These are phyloP conservation scores for Ictidomys tridecemlineatus DNA, from an alignment of 2,113 vertebrate genomes.

Conservation along the genomic window DNA sequence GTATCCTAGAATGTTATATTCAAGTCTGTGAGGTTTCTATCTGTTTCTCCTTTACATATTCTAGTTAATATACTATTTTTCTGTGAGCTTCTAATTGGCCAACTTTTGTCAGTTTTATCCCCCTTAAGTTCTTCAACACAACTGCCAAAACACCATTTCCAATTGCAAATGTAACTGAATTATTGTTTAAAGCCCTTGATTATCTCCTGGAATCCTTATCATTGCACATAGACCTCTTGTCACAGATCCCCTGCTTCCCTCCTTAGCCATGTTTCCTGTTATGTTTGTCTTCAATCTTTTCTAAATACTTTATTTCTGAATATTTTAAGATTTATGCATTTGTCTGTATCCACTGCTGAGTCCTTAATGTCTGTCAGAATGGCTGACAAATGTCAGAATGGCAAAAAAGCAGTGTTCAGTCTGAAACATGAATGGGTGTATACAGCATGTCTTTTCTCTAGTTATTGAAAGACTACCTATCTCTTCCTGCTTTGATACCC, in stretches of 20 bases:
- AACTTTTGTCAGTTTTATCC: neutral
- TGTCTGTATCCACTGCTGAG: neutral
- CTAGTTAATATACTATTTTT: neutral
- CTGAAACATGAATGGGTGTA: neutral
- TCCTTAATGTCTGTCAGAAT: neutral
- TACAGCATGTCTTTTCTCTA: neutral
- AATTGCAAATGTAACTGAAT: neutral
- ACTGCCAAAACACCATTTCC: neutral
- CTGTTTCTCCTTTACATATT: neutral
- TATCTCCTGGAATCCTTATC: neutral
- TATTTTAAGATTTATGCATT: neutral
- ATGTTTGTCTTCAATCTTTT: neutral
- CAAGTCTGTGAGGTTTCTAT: neutral
- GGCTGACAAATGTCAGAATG: neutral
- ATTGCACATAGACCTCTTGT: neutral
- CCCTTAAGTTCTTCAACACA: neutral
- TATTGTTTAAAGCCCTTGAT: neutral
- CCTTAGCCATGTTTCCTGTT: neutral
- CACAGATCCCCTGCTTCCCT: neutral
- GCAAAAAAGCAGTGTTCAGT: neutral
- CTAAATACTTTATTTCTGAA: neutral
- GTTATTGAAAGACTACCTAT: neutral
- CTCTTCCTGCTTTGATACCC: neutral
- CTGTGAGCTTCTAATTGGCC: neutral
- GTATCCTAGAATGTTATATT: neutral